Conservation (phyloP, 2,113 vertebrate species). For the Malurus alboscapulatus region DNA sequence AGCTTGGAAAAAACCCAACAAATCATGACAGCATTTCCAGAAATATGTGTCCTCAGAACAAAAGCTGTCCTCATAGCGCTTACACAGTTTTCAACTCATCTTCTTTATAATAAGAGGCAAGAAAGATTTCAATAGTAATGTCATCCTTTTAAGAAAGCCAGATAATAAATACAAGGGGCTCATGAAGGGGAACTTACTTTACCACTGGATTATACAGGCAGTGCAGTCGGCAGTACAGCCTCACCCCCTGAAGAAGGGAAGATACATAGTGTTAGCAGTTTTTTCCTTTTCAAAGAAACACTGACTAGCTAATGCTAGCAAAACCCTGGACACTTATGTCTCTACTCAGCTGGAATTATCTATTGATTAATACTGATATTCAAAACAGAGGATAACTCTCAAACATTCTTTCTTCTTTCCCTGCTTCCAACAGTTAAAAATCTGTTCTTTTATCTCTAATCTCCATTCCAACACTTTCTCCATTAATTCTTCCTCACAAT, state of each 20-base stretch:
- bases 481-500: not conserved
- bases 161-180: not conserved
- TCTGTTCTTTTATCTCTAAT: not conserved
- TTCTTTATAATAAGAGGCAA: not conserved
- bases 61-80: not conserved
- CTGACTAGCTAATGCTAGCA: not conserved
- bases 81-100: not conserved
- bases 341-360: not conserved
- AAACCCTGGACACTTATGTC: not conserved
- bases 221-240: constrained; percentile 96
- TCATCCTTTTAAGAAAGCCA: not conserved
- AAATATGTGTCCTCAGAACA: not conserved
- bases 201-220: constrained; percentile 91
- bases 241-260: constrained; percentile 84
- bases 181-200: constrained; percentile 84
- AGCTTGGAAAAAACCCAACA: not conserved
- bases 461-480: not conserved
- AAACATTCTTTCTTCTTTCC: not conserved
- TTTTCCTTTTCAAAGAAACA: not conserved
- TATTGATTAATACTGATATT: not conserved
- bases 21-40: constrained; percentile 1
- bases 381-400: not conserved
- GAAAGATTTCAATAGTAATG: not conserved
- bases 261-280: not conserved
- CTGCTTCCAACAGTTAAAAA: not conserved